A percentile compares a stretch with the other conserved stretches of the same genome.
These are phyloP conservation scores for Leptarthrus brevirostris DNA, from an alignment of 2,888 invertebrate species.

Conservation along the genomic window DNA sequence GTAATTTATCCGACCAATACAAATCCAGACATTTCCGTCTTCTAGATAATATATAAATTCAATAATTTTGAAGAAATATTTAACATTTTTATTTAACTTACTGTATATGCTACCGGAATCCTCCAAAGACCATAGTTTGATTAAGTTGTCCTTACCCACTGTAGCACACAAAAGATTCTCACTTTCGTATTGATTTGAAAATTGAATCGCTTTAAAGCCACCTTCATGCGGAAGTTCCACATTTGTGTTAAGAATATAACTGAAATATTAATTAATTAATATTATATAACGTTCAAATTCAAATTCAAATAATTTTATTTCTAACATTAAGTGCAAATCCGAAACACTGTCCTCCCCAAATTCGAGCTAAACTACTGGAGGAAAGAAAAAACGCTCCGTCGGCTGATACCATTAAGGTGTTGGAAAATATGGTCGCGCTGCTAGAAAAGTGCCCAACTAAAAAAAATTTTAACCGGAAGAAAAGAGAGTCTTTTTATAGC, in stretches of 20 bases:
- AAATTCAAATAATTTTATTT: too few species aligned
- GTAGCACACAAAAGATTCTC: slow-evolving; percentile 72
- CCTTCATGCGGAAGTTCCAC: slow-evolving; percentile 79
- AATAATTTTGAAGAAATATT: slow-evolving; percentile 53
- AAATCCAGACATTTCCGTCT: slow-evolving; percentile 74
- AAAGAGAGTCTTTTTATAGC: too few species aligned
- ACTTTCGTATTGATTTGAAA: slow-evolving; percentile 70
- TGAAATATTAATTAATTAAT: slow-evolving; percentile 66
- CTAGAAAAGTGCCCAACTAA: too few species aligned
- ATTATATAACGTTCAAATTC: too few species aligned
- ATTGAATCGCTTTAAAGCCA: slow-evolving; percentile 71
- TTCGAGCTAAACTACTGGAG: too few species aligned
- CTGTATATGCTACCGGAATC: slow-evolving; percentile 71
- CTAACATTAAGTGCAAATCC: too few species aligned
- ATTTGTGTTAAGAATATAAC: slow-evolving; percentile 77
- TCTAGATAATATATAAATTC: slow-evolving; percentile 67
- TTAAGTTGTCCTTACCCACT: slow-evolving; percentile 75
- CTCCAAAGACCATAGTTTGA: slow-evolving; percentile 77
- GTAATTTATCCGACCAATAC: slow-evolving; percentile 74
- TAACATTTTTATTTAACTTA: too few species aligned
- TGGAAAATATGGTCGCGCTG: too few species aligned
- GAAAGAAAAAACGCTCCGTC: too few species aligned
- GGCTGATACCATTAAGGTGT: too few species aligned
- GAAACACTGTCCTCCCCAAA: too few species aligned
- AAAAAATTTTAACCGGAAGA: too few species aligned